Evolutionary conservation across 53 echinoderm and acorn worm species (phyloP), one percentile per base, ranked within the genome.

Genomic region (Apostichopus leukothele): DNA sequence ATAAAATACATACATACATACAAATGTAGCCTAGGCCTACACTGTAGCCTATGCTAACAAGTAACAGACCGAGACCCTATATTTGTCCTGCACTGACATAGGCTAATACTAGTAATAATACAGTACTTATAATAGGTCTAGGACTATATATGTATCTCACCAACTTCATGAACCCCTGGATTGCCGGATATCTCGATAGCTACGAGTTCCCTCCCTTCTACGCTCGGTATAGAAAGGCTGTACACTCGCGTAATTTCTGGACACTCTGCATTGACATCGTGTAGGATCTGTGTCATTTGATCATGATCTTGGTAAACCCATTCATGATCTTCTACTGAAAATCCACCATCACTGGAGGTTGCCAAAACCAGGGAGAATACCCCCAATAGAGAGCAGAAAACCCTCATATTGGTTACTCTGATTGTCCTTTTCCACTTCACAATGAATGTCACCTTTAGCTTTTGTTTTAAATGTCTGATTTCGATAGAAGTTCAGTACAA

Each of bases 111-210:
- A 39, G 39, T 39, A 39, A 39, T 39, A 39, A 39, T 39, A 39
- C 39, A 39, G 3, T 39, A 39, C 39, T 39, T 3, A 3, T 39
- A 39, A 39, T 39, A 39, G 39, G 39, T 39, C 39, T 39, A 39
- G 39, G 39, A 39, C 39, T 39, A 3, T 39, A 39, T 39, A 3
- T 39, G 39, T 39, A 39, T 21, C 84, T 84, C 12, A 84, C 84
- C 84, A 61, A 84, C 61, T 55, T 84, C 84, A 84, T 84, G 84
- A 19, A 52, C 84, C 11, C 84, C 84, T 39, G 84, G 84, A 66
- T 60, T 84, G 61, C 60, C 66, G 8, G 60, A 53, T 84, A 84
- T 84, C 55, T 84, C 84, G n/a, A 84, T 84, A 5, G 39, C 84
- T 53, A n/a, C 5, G 12, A 84, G 55, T 54, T 20, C 22, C 16